Conservation (phyloP, 53 echinoderm and acorn worm species). For the Astropecten irregularis region DNA sequence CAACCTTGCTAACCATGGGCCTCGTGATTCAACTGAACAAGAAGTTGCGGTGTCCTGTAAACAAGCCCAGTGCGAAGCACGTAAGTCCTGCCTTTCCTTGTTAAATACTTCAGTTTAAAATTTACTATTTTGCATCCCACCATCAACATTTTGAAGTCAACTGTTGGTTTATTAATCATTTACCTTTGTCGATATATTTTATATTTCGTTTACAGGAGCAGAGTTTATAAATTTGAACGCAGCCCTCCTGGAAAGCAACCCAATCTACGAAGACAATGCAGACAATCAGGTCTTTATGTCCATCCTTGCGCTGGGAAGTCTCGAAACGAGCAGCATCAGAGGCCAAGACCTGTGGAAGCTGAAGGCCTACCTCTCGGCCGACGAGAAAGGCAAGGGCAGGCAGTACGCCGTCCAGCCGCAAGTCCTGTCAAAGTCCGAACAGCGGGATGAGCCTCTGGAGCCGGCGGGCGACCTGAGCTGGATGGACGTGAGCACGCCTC, state of each 20-base stretch:
- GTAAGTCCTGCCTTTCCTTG: constrained; percentile 8
- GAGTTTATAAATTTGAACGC: constrained; percentile 52
- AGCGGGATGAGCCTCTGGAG: constrained; percentile 28
- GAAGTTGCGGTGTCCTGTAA: constrained; percentile 34
- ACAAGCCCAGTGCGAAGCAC: constrained; percentile 25
- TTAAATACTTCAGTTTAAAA: no score
- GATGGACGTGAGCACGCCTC: constrained; percentile 21
- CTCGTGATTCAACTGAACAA: neutral
- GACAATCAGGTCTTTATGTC: constrained; percentile 47
- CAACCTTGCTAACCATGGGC: constrained; percentile 13
- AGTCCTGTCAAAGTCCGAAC: constrained; percentile 37
- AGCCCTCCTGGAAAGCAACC: constrained; percentile 11
- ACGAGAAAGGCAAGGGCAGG: constrained; percentile 47
- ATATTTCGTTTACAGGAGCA: constrained; percentile 46
- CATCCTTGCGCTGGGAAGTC: constrained; percentile 33
- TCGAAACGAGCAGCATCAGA: constrained; percentile 39
- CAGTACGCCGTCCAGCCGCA: constrained; percentile 44
- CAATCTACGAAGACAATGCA: constrained; percentile 46
- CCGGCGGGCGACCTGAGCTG: constrained; percentile 32
- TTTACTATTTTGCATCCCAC: no score
- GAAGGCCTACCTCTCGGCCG: constrained; percentile 64
- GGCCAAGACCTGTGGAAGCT: constrained; percentile 80
- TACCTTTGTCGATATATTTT: no score
- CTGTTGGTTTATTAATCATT: no score
- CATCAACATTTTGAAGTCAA: no score